These are phyloP conservation scores for Tachina fera DNA, from an alignment of 2,888 invertebrate genomes.

Conservation along the genomic window DNA sequence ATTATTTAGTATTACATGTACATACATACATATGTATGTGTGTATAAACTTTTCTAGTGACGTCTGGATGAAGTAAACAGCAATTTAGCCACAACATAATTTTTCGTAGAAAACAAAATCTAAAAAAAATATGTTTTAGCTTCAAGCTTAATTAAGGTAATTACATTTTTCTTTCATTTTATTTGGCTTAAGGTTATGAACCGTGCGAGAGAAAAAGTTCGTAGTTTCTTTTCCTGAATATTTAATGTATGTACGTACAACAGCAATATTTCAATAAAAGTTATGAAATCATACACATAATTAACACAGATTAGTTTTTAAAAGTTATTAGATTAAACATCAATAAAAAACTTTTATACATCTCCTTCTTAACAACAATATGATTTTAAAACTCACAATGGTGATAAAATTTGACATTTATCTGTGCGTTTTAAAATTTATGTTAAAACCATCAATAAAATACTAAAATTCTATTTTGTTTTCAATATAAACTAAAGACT, in stretches of 20 bases:
- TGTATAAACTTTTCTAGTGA: no score
- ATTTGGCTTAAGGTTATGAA: constrained; percentile 35
- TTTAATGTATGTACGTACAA: not conserved
- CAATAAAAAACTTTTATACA: constrained; percentile 11
- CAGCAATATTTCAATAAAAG: not conserved
- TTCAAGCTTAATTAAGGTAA: constrained; percentile 29
- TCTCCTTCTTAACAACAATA: not conserved
- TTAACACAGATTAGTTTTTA: constrained; percentile 39
- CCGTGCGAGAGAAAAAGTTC: not conserved
- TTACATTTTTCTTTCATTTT: not conserved
- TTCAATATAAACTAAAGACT: no score
- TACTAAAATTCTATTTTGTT: no score
- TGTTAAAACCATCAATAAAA: no score
- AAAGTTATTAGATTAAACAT: constrained; percentile 20
- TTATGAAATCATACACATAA: constrained; percentile 6
- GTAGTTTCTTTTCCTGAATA: not conserved
- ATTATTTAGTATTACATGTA: no score
- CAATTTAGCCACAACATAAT: not conserved
- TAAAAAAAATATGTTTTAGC: constrained; percentile 18
- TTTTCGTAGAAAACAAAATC: not conserved
- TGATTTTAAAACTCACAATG: not conserved
- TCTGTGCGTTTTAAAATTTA: no score
- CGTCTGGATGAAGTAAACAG: not conserved
- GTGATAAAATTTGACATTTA: no score
- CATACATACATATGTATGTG: no score